These are phyloP conservation scores for Thyatira batis DNA, from an alignment of 2,888 invertebrate species.

Conservation along the genomic window DNA sequence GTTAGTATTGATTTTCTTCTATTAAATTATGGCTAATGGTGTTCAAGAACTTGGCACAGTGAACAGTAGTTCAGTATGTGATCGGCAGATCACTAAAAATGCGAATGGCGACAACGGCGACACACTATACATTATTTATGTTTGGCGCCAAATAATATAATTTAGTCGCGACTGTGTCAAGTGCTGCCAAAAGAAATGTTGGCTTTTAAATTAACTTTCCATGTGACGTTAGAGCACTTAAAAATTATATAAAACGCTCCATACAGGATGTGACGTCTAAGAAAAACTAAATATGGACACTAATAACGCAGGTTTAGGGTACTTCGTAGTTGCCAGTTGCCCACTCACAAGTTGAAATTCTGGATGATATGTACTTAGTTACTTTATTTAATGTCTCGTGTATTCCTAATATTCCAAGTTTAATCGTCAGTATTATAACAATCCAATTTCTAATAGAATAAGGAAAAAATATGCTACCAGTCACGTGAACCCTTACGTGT, in stretches of 20 bases:
- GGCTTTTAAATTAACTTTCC: constrained; percentile 37
- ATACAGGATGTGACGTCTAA: constrained; percentile 12
- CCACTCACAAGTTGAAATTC: too few relatives aligned
- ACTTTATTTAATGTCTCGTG: too few relatives aligned
- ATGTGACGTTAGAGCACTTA: constrained; percentile 38
- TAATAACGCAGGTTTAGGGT: not conserved
- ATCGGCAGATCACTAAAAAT: constrained; percentile 23
- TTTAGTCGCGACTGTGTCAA: constrained; percentile 41
- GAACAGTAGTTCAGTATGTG: constrained; percentile 18
- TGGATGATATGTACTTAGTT: too few relatives aligned
- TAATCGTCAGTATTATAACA: not conserved
- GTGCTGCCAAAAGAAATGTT: constrained; percentile 57
- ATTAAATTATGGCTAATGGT: constrained; percentile 3
- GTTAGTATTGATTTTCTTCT: too few relatives aligned
- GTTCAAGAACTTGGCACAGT: constrained; percentile 30
- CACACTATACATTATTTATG: constrained; percentile 68
- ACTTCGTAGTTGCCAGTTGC: too few relatives aligned
- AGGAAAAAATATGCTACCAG: not conserved
- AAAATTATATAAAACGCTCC: constrained; percentile 16
- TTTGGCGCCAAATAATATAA: constrained; percentile 72
- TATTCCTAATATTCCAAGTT: too few relatives aligned
- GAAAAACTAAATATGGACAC: constrained; percentile 11
- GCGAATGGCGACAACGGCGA: constrained; percentile 37
- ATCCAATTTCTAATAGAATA: not conserved
- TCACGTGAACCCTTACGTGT: not conserved